Percentiles rank a stretch among this genome's conserved stretches.
Evolutionary conservation across 2,797 vertebrate genomes (phyloP).

Genomic region (Hybognathus amarus): DNA sequence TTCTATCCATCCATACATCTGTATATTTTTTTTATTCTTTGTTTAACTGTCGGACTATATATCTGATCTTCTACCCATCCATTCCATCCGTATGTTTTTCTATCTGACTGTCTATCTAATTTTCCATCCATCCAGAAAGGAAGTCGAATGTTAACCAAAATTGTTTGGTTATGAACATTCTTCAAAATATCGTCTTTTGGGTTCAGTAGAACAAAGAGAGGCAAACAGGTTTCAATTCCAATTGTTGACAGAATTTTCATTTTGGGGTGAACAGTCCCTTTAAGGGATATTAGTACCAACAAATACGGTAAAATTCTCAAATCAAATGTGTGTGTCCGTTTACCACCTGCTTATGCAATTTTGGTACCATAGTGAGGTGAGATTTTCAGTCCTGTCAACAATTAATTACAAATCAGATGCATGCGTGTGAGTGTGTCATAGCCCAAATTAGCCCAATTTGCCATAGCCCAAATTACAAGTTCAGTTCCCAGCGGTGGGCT

Average conservation of each 20-base stretch:
- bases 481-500: background rate
- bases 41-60: no score
- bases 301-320: background rate
- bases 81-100: fast-evolving
- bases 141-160: no score
- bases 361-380: conserved; percentile 2
- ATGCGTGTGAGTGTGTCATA: conserved; percentile 28
- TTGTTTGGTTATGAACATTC: no score
- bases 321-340: background rate
- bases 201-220: no score
- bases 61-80: no score
- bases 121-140: no score
- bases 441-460: conserved; percentile 1
- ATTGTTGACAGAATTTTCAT: no score
- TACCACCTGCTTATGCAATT: background rate
- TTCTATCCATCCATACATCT: no score
- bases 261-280: background rate
- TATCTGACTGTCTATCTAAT: no score
- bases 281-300: background rate
- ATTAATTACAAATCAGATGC: conserved; percentile 5
- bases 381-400: conserved; percentile 7
- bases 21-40: no score
- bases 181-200: no score
- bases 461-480: conserved; percentile 34
- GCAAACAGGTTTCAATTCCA: no score